A percentile compares a stretch with the other conserved stretches of the same genome.
phyloP scores from a whole-genome alignment of 92 coral and sea anemone genomes.

The Virgularia gustaviana region DNA sequence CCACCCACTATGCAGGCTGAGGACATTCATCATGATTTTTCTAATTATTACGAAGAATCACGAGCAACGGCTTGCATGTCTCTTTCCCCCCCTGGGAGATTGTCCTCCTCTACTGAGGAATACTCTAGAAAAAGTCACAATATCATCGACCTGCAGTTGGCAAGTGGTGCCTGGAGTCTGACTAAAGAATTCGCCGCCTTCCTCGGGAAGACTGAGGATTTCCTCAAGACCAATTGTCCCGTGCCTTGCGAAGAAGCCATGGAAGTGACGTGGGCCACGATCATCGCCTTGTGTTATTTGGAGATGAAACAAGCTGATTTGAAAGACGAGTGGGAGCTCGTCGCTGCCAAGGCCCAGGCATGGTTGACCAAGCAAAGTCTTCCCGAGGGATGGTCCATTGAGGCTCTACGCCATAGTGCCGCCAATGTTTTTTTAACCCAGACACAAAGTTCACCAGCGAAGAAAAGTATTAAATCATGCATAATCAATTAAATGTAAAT shows the following conservation, averaged over 20 bases:
- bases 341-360: constrained; percentile 62
- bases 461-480: too few species aligned
- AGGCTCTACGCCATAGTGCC: constrained; percentile 3
- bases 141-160: constrained; percentile 65
- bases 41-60: too few species aligned
- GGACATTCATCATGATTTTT: too few species aligned
- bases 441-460: too few species aligned
- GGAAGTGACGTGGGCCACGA: constrained; percentile 69
- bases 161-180: constrained; percentile 79
- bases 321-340: constrained; percentile 81
- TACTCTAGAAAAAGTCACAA: too few species aligned
- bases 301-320: constrained; percentile 41
- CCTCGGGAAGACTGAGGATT: constrained; percentile 37
- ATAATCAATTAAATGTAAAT: too few species aligned
- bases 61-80: too few species aligned
- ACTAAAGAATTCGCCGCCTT: constrained; percentile 55
- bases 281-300: constrained; percentile 58
- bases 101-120: too few species aligned
- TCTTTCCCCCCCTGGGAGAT: too few species aligned
- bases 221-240: constrained; percentile 59
- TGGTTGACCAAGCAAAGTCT: constrained; percentile 63
- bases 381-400: constrained; percentile 19
- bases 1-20: too few species aligned
- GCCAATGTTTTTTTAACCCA: not conserved
- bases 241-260: constrained; percentile 42